Evolutionary conservation across 2,888 invertebrate genomes (phyloP).

Genomic region (Melanostoma scalare): DNA sequence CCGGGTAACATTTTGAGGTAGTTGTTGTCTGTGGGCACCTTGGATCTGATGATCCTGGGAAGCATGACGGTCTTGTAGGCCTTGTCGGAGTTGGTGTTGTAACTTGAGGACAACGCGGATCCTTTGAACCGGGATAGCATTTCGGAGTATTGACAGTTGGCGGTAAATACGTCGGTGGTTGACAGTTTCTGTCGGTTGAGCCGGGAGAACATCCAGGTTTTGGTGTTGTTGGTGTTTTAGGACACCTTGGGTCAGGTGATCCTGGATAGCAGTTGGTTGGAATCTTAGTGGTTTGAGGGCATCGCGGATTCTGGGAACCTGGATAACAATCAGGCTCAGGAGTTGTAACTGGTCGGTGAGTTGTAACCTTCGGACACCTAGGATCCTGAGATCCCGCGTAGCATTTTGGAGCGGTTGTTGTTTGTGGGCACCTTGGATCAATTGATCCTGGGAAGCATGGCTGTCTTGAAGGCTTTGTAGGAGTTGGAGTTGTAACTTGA

Average conservation of each 20-base stretch:
- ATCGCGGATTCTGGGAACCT: slow-evolving; percentile 33
- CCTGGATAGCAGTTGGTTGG: slow-evolving; percentile 76
- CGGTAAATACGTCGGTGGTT: neutral
- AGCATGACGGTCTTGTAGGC: slow-evolving; percentile 76
- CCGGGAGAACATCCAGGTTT: neutral
- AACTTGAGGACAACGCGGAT: slow-evolving; percentile 76
- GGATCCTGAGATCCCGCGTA: slow-evolving; percentile 78
- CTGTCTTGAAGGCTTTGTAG: slow-evolving; percentile 75
- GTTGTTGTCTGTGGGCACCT: slow-evolving; percentile 53
- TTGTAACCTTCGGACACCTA: slow-evolving; percentile 74
- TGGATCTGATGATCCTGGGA: slow-evolving; percentile 75
- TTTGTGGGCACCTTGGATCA: slow-evolving; percentile 78
- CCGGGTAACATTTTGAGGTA: neutral
- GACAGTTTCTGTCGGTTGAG: neutral
- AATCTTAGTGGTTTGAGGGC: neutral
- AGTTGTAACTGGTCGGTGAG: neutral
- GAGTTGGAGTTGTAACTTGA: slow-evolving; percentile 69
- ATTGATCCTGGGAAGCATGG: slow-evolving; percentile 80
- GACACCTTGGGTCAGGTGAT: slow-evolving; percentile 76
- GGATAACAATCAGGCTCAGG: slow-evolving; percentile 43
- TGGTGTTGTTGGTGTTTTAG: neutral
- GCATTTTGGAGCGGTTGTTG: slow-evolving; percentile 50
- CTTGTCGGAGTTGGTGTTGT: slow-evolving; percentile 72
- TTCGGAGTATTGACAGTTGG: slow-evolving; percentile 75
- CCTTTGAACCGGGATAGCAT: slow-evolving; percentile 78